Evolutionary conservation across 1,140 invertebrate species (phyloP), one percentile per base, ranked within the genome.

Genomic region (Procambarus clarkii): DNA sequence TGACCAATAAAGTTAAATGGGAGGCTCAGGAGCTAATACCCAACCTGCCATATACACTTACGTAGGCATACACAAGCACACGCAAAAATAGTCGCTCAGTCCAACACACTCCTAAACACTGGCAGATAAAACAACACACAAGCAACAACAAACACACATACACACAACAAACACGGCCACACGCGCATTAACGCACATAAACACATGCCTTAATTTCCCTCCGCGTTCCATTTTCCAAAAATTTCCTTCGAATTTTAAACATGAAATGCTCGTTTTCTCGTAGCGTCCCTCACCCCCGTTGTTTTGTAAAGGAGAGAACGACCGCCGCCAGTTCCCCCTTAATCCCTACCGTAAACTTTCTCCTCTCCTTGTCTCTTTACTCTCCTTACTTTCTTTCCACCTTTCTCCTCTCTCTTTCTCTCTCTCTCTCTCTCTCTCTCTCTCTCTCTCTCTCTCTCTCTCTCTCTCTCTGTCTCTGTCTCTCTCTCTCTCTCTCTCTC

Each of bases 161-260:
- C 5, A 69, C 60, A 74, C 69, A 24, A 24, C 21, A 74, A 13
- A 74, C 69, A 74, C 69, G 69, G 13, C 69, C 18, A n/a, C 5
- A 74, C 21, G 69, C 69, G 69, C 69, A 74, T 74, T 74, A 74
- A 74, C 69, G 18, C 69, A 74, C 69, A 74, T 74, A 74, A 74
- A 74, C 24, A 74, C 69, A 74, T 4, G 69, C 69, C 69, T 74
- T 74, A 74, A 74, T 74, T 74, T 21, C 69, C 69, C 69, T 34
- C 69, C 24, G 69, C 24, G 69, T 74, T 74, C 69, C 69, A 74
- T 74, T 74, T 74, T 34, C 69, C 69, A 74, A 74, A 74, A 74
- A 74, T 74, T 74, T 74, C 69, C 69, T 74, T 74, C 69, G 69
- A 74, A 74, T 74, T 74, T 74, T 74, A 74, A 74, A 74, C 69